Base-by-base conservation (phyloP, 2,888 invertebrate species). In the Caradrina clavipalpis region DNA sequence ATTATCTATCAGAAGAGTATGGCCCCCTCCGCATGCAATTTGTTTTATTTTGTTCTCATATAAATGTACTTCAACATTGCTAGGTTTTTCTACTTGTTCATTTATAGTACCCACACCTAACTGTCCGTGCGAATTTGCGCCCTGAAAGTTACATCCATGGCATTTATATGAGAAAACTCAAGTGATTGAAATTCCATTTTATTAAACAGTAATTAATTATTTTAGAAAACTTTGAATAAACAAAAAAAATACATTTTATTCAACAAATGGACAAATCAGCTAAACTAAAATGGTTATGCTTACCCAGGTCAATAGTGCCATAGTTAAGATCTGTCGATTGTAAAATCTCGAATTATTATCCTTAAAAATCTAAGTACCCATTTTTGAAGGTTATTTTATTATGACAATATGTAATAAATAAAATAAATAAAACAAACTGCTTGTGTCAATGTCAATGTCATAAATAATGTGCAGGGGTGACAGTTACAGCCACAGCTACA, bases 111-210 rank as follows among this genome's bases (percentile, higher is more conserved):
- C 97, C 86, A 97, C 96, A 76, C 98, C 98, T 75, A 98, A 95
- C 92, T 98, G 98, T 60, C 98, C 98, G 89, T 98, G 98, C 76
- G 98, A 98, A 93, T 98, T 98, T 69, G 98, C 98, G 87, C 98
- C 98, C 98, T 98, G 90, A 76, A 94, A 93, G 11, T 47, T 22
- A 51, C n/a, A 58, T 47, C 2, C 10, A 50, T 6, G 1, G 15
- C 55, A 35, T 8, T 39, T 39, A 39, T 11, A 35, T 11, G 10
- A 35, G 35, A 35, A 10, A 2, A 35, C 35, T 35, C 1, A n/a
- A n/a, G n/a, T 35, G 8, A 35, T 7, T 35, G 1, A 35, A 8
- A 35, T 7, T 35, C 35, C 8, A 35, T 35, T 8, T 5, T 35
- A 35, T 35, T 35, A 11, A 35, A 35, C n/a, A n/a, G n/a, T 19